Base-by-base conservation (phyloP, 2,113 vertebrate genomes). In the Rhabdornis inornatus region DNA sequence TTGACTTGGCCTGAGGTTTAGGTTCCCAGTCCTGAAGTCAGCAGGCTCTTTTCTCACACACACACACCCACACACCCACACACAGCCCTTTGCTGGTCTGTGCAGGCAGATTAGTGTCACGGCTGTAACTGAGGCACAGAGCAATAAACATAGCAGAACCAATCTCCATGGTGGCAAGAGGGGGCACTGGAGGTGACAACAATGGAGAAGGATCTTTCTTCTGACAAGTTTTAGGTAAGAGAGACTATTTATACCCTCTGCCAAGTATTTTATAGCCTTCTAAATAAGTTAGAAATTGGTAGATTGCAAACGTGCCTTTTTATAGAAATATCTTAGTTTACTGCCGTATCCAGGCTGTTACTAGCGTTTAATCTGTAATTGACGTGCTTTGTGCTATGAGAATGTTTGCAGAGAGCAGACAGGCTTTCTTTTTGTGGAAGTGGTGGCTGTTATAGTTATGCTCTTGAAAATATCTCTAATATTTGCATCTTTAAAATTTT, bases 141-240 rank as follows among this genome's bases (percentile, higher is more conserved):
- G 95, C 96, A 91, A 94, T 97, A 97, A 96, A 96, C 96, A 96
- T 50, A 96, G 95, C 92, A 95, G 82, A 98, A 89, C 96, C 97
- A 89, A 83, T 98, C 97, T 98, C 97, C 97, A 94, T 95, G 95
- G 97, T 95, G 97, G 97, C 83, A 95, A 97, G 95, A 97, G 95
- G 92, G 97, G 92, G 90, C 95, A 96, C 92, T 66, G 82, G 97
- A 97, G 97, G 96, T 96, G 97, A 98, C 97, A 92, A 93, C 97
- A 97, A 97, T 91, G 94, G 90, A 97, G 96, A 96, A 96, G 96
- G 96, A 96, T 88, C 77, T 66, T 94, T 96, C 95, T 95, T 94
- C 95, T 92, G 96, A 96, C 97, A 98, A 98, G 97, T 98, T 98
- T 95, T 95, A 96, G 98, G 98, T 98, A 98, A 98, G 98, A 94